Percentiles rank a stretch among this genome's conserved stretches.
phyloP scores from a whole-genome alignment of 2,113 vertebrate species.

The Lamprotornis superbus region DNA sequence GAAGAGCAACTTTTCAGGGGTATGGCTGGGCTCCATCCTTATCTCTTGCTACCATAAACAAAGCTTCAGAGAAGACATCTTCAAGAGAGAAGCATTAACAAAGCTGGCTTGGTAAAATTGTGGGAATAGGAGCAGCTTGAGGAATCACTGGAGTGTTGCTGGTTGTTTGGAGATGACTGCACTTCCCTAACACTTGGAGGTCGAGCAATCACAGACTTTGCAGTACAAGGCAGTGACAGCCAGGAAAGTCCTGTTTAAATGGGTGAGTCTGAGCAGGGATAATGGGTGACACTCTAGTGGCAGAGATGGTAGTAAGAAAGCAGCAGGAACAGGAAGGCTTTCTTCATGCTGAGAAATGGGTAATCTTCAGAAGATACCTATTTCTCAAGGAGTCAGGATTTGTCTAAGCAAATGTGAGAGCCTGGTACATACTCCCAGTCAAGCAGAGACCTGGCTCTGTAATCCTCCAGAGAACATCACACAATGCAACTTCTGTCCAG shows the following conservation, averaged over 20 bases:
- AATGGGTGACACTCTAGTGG: background rate
- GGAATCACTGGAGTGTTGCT: background rate
- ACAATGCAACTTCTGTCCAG: conserved; percentile 29
- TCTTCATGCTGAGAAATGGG: background rate
- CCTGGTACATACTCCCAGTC: background rate
- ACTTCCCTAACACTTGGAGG: background rate
- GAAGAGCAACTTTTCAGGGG: background rate
- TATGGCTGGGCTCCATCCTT: background rate
- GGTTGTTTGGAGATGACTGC: background rate
- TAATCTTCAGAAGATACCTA: background rate
- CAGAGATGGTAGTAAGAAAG: background rate
- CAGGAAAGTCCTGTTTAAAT: background rate
- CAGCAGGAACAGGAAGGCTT: background rate
- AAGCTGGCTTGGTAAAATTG: background rate
- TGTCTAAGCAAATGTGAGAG: background rate
- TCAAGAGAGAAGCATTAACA: background rate
- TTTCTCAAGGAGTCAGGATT: background rate
- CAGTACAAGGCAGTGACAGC: background rate
- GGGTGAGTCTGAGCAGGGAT: background rate
- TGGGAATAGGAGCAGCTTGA: background rate
- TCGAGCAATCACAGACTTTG: background rate
- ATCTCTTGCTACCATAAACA: background rate
- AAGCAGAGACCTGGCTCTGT: background rate
- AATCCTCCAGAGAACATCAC: background rate
- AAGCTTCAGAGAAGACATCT: background rate